Evolutionary conservation across 2,888 invertebrate genomes (phyloP).

Genomic region (Polietes domitor): DNA sequence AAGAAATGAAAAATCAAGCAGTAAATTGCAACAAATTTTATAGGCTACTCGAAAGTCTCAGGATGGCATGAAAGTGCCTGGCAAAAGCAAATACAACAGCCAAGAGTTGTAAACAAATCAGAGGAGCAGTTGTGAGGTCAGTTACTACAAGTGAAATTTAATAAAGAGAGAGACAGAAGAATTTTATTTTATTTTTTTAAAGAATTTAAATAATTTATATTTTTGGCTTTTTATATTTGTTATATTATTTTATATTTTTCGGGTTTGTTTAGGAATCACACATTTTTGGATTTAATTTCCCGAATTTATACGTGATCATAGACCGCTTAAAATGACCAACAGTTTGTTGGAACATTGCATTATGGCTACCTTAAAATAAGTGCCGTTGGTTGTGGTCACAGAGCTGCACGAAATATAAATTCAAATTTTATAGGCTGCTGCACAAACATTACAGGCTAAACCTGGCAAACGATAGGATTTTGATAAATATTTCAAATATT

Average conservation of each 20-base stretch:
- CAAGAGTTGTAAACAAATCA: not conserved
- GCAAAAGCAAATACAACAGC: no score
- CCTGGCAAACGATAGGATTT: not conserved
- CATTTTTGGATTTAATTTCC: no score
- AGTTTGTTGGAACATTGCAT: not conserved
- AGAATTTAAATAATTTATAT: no score
- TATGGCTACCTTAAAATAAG: not conserved
- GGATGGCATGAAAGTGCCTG: no score
- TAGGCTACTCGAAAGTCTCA: slow-evolving; percentile 35
- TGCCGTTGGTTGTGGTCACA: not conserved
- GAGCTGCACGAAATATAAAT: not conserved
- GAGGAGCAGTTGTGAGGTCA: not conserved
- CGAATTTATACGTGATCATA: not conserved
- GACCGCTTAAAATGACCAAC: not conserved
- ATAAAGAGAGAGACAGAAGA: no score
- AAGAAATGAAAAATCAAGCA: slow-evolving; percentile 23
- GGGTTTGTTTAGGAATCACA: no score
- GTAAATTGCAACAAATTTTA: slow-evolving; percentile 31
- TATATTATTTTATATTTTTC: no score
- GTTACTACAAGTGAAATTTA: no score
- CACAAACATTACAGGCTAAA: not conserved
- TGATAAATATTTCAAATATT: not conserved
- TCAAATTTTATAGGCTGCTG: not conserved
- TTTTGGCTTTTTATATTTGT: no score
- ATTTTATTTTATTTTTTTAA: no score